Evolutionary conservation across 2,113 vertebrate genomes (phyloP).

Genomic region (Vulpes vulpes): DNA sequence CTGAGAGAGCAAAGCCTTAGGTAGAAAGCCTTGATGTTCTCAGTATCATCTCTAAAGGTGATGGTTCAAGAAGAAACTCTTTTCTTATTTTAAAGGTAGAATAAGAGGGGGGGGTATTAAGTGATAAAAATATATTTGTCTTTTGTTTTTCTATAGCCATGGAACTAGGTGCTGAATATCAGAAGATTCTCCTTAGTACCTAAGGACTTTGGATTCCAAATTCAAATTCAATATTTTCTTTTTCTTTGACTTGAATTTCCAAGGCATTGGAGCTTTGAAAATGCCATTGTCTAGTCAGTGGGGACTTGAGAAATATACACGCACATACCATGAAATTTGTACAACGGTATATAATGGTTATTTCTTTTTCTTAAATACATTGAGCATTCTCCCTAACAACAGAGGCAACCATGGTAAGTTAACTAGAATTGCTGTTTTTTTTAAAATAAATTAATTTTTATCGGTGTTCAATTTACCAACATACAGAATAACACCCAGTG

Average conservation of each 20-base stretch:
- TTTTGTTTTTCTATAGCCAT: not conserved
- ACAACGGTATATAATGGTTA: not conserved
- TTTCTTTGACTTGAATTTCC: not conserved
- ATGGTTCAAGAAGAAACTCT: not conserved
- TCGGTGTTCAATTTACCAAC: too few relatives aligned
- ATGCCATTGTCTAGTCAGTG: not conserved
- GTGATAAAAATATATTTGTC: not conserved
- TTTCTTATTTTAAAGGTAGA: not conserved
- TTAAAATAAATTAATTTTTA: too few relatives aligned
- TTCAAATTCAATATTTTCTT: not conserved
- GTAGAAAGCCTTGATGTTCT: not conserved
- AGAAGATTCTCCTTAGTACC: not conserved
- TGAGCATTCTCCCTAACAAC: not conserved
- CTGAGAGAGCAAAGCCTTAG: constrained; percentile 31
- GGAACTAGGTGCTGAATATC: not conserved
- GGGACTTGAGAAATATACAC: not conserved
- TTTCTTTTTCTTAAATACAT: not conserved
- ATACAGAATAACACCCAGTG: too few relatives aligned
- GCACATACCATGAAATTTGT: not conserved
- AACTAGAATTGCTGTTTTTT: not conserved
- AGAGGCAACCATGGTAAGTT: not conserved
- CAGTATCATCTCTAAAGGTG: not conserved
- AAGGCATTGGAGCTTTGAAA: not conserved
- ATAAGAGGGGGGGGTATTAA: not conserved
- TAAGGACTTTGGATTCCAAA: not conserved